phyloP scores from a whole-genome alignment of 1,140 invertebrate genomes.

The Magallana angulata region DNA sequence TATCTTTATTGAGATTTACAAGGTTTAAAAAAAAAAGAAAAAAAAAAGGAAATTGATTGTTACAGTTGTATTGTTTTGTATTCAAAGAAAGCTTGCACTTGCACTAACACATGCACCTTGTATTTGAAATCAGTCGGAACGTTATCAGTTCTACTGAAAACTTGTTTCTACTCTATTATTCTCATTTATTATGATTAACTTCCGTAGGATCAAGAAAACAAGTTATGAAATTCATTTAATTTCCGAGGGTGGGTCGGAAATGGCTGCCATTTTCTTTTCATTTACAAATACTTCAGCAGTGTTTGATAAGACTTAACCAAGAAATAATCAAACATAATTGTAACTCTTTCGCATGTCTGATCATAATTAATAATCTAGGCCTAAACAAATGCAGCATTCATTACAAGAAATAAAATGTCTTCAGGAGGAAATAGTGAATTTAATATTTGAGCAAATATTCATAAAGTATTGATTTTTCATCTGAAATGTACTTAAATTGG shows the following conservation, averaged over 20 bases:
- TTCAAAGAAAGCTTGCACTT: constrained; percentile 7
- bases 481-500: constrained; percentile 24
- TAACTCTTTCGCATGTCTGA: constrained; percentile 17
- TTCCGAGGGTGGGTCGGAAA: constrained; percentile 28
- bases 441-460: constrained; percentile 35
- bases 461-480: constrained; percentile 27
- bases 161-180: constrained; percentile 18
- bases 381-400: constrained; percentile 21
- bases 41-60: not conserved
- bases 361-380: constrained; percentile 22
- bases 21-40: not conserved
- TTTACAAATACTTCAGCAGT: not conserved
- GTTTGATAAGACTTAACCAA: constrained; percentile 5
- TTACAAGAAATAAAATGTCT: constrained; percentile 15
- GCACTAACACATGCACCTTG: constrained; percentile 21
- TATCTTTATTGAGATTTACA: not conserved
- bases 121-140: not conserved
- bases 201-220: constrained; percentile 12
- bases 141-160: constrained; percentile 7
- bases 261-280: not conserved
- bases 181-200: constrained; percentile 37
- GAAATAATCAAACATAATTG: constrained; percentile 31
- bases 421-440: constrained; percentile 22
- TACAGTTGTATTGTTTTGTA: constrained; percentile 13
- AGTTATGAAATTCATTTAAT: constrained; percentile 37